A percentile compares a stretch with the other conserved stretches of the same genome.
Conservation (phyloP, 2,888 invertebrate species). For the Ypsolopha sequella region DNA sequence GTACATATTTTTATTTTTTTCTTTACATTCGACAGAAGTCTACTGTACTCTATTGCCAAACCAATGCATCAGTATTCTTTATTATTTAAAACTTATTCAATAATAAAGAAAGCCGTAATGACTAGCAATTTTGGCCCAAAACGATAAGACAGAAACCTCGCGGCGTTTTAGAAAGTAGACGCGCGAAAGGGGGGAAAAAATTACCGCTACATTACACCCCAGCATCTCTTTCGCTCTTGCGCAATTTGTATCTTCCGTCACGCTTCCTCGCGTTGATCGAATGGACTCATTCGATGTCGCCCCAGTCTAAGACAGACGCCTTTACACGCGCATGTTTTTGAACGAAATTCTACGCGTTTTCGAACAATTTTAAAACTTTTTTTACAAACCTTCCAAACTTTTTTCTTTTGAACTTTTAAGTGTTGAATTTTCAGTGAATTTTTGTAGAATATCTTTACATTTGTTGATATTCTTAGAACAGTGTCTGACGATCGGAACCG, state of each 20-base stretch:
- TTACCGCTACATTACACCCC: constrained; percentile 58
- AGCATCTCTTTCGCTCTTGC: constrained; percentile 26
- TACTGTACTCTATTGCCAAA: background rate
- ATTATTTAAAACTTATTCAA: background rate
- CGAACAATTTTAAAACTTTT: background rate
- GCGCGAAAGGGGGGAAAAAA: constrained; percentile 63
- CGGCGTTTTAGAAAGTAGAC: constrained; percentile 64
- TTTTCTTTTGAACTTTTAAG: background rate
- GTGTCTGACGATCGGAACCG: background rate
- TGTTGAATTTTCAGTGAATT: no score
- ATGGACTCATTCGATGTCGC: constrained; percentile 31
- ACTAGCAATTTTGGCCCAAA: constrained; percentile 15
- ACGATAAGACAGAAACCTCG: constrained; percentile 35
- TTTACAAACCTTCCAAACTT: background rate
- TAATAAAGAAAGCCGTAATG: constrained; percentile 8
- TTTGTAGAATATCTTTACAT: no score
- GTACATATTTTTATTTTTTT: no score
- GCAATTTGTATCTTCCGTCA: constrained; percentile 22
- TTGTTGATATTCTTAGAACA: background rate
- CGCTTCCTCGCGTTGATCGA: constrained; percentile 33
- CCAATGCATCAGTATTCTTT: background rate
- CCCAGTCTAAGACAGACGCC: constrained; percentile 31
- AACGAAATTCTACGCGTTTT: background rate
- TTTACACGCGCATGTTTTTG: background rate
- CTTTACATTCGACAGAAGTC: no score